Base-by-base conservation (phyloP, 2,113 vertebrate genomes). In the Phalacrocorax carbo region DNA sequence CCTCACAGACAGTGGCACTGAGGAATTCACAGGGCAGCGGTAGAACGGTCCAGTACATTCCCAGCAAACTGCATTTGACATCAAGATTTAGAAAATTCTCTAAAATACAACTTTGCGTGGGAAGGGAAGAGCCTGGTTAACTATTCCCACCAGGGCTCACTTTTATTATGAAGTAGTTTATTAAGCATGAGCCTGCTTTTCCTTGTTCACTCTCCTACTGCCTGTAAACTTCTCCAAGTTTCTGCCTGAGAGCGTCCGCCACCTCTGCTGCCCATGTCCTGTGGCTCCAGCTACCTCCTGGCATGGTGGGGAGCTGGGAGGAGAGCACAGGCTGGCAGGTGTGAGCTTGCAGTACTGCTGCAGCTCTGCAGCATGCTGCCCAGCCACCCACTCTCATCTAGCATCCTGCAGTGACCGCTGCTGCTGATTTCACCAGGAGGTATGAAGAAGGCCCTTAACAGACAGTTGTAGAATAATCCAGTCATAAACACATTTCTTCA, bases 401-500 rank as follows among this genome's bases (percentile, higher is more conserved):
- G 34, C 16, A 1, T 32, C 52, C 44, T 20, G 55, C 48, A 84
- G 83, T 7, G 2, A 55, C 44, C 1, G 0, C 21, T 4, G 5
- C n/a, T 52, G 51, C 32, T 7, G 3, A 4, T 44, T 38, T 48
- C 81, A 85, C 16, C 44, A 46, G 32, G 62, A 80, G 36, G 29
- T 18, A 27, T 3, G 51, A 30, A 73, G 36, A 40, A 64, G 82
- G 76, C n/a, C 18, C 44, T 51, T 22, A 62, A 8, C 3, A 34
- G 65, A 55, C 25, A 64, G 32, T 4, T 48, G 38, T 44, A 34
- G 51, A 61, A 83, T 42, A 80, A 88, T 15, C 22, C 38, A 38
- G 58, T 22, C 64, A 55, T 27, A 78, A 32, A 55, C 9, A 16
- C 0, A 2, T 52, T 93, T 62, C 55, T 64, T 78, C 66, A 62